phyloP scores from a whole-genome alignment of 2,888 invertebrate species.

The Aquatica leii region DNA sequence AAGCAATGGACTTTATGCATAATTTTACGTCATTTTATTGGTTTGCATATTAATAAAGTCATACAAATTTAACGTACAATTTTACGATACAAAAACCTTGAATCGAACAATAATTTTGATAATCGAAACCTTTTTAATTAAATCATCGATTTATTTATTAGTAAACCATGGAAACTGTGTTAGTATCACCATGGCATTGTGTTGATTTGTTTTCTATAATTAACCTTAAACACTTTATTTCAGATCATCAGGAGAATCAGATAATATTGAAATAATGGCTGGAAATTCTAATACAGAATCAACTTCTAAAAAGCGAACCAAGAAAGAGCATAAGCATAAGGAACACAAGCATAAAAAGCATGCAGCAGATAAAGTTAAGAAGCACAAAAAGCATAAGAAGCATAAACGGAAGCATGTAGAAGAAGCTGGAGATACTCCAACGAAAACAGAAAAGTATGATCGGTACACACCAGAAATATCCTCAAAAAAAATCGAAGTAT shows the following conservation, averaged over 20 bases:
- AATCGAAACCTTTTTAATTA: no score
- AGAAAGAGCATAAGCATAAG: slow-evolving; percentile 66
- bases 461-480: slow-evolving; percentile 58
- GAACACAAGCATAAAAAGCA: slow-evolving; percentile 63
- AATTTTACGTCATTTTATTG: no score
- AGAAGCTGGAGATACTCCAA: slow-evolving; percentile 58
- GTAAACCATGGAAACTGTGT: slow-evolving; percentile 29
- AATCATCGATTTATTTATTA: no score
- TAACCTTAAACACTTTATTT: slow-evolving; percentile 34
- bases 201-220: not conserved
- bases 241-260: slow-evolving; percentile 40
- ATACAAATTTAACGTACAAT: no score
- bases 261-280: slow-evolving; percentile 30
- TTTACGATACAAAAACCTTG: no score
- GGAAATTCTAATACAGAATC: slow-evolving; percentile 36
- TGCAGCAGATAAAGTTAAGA: slow-evolving; percentile 64
- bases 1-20: no score
- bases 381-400: slow-evolving; percentile 73
- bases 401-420: slow-evolving; percentile 63
- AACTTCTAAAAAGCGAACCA: slow-evolving; percentile 70
- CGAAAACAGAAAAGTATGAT: no score
- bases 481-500: slow-evolving; percentile 45
- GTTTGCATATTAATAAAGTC: no score
- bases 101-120: no score
- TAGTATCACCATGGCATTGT: slow-evolving; percentile 9